phyloP scores from a whole-genome alignment of 2,888 invertebrate genomes.

The Ommatoiulus sabulosus region DNA sequence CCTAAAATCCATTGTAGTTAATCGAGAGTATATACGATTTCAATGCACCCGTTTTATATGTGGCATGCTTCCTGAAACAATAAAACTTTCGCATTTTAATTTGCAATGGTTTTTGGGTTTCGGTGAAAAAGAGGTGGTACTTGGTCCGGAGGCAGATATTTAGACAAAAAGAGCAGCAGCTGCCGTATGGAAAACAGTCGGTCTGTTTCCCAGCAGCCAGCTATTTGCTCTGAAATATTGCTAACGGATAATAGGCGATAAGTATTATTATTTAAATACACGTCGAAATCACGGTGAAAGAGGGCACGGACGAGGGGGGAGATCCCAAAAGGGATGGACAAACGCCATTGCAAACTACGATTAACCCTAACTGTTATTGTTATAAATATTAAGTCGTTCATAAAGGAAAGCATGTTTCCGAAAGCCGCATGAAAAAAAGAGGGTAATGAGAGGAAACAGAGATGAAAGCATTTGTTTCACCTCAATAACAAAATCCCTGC shows the following conservation, averaged over 20 bases:
- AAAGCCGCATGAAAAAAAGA: background rate
- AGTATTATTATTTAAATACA: constrained; percentile 40
- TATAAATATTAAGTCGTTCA: background rate
- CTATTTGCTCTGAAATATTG: constrained; percentile 35
- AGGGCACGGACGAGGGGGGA: background rate
- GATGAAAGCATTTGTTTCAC: constrained; percentile 27
- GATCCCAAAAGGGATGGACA: background rate
- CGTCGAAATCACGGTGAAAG: constrained; percentile 7
- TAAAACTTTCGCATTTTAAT: constrained; percentile 45
- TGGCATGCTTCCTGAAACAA: constrained; percentile 52
- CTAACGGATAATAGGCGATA: constrained; percentile 35
- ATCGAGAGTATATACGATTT: background rate
- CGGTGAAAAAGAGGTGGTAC: constrained; percentile 6
- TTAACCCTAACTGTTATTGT: constrained; percentile 40
- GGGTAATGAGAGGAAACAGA: constrained; percentile 1
- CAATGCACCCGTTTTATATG: constrained; percentile 6
- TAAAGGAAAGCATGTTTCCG: constrained; percentile 29
- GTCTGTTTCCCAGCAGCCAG: constrained; percentile 22
- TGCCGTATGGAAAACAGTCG: background rate
- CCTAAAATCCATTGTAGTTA: constrained; percentile 21
- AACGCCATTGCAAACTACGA: background rate
- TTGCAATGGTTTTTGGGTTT: constrained; percentile 33
- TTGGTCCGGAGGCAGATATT: background rate
- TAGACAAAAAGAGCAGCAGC: constrained; percentile 16
- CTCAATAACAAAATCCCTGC: constrained; percentile 12